Evolutionary conservation across 2,888 invertebrate species (phyloP), one percentile per base, ranked within the genome.

Genomic region (Polia nebulosa): DNA sequence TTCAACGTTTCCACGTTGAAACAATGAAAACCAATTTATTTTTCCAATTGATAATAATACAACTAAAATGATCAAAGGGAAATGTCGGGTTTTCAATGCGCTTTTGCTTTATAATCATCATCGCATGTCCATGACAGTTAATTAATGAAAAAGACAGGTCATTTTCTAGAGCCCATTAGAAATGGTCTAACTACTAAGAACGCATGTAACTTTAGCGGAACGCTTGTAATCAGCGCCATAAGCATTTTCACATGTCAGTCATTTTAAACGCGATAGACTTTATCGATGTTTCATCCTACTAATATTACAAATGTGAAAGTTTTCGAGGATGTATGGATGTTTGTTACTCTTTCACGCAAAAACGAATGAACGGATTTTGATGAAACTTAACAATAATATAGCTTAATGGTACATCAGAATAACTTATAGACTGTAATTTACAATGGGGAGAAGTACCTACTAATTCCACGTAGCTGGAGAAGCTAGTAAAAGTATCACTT

Each of bases 201-300:
- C 22, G 36, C 29, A 4, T 47, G 57, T 36, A n/a, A 57, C 9
- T 47, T 57, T 56, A 34, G 45, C 41, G 41, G 29, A 25, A 9
- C 25, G 7, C 2, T 20, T 56, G 58, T 55, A 34, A 63, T 55
- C 22, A 17, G 17, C 6, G 11, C 17, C 70, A 63, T 20, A 20
- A 53, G 47, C 58, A 17, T 36, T 17, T 63, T 70, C 70, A 25
- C 62, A 63, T 49, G 53, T 36, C 62, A 36, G 3, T 69, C 41
- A 55, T 49, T 8, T 41, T 45, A 6, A n/a, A 58, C 22, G 41
- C 22, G 3, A 25, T 27, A 11, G 27, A 49, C 41, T 44, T 41
- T 17, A 44, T 25, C 15, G 25, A 32, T 3, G 15, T 22, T 59
- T 32, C 22, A 17, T 17, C 15, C 4, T 15, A 39, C n/a, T n/a